phyloP scores from a whole-genome alignment of 2,113 vertebrate species.

The Pavo muticus region DNA sequence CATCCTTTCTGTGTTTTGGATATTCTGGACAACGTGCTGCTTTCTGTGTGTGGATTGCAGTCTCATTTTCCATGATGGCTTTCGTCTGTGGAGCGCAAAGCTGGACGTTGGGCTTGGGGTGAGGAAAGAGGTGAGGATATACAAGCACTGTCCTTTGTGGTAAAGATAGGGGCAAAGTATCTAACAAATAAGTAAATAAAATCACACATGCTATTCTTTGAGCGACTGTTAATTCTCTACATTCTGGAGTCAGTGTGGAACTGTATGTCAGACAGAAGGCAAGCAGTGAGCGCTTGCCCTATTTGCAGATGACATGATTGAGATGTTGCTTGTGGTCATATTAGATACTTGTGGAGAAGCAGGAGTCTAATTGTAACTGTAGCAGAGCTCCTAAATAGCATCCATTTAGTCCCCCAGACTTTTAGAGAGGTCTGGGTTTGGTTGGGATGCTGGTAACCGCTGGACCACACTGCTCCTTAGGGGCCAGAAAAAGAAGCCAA shows the following conservation, averaged over 20 bases:
- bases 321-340: constrained; percentile 47
- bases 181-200: not conserved
- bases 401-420: constrained; percentile 49
- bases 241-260: not conserved
- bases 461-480: constrained; percentile 55
- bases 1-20: constrained; percentile 1
- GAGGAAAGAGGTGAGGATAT: not conserved
- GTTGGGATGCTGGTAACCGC: constrained; percentile 61
- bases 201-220: fast-evolving
- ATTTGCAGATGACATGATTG: not conserved
- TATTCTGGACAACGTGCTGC: constrained; percentile 33
- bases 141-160: not conserved
- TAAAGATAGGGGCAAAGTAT: not conserved
- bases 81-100: not conserved
- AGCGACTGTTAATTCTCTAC: not conserved
- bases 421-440: constrained; percentile 36
- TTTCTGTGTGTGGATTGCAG: not conserved
- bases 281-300: not conserved
- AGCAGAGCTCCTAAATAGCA: constrained; percentile 48
- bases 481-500: constrained; percentile 55
- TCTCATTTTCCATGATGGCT: not conserved
- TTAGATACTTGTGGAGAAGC: constrained; percentile 60
- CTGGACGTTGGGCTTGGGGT: not conserved
- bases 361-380: constrained; percentile 54
- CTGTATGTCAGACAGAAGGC: not conserved